Evolutionary conservation across 2,797 vertebrate species (phyloP).

Genomic region (Furcifer pardalis): DNA sequence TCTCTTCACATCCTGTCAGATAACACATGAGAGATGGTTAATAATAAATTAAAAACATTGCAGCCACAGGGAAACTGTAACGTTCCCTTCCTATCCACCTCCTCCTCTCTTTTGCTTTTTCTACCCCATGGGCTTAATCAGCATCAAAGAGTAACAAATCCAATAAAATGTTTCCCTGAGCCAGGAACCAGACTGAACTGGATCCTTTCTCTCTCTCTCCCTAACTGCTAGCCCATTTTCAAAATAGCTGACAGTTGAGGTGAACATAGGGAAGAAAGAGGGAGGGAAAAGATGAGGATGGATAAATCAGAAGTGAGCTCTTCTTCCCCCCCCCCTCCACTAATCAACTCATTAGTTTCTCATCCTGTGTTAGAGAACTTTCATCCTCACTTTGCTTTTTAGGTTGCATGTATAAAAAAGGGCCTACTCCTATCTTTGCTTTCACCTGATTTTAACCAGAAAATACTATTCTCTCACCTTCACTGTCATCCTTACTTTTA

Average conservation of each 20-base stretch:
- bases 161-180: slow-evolving; percentile 79
- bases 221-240: slow-evolving; percentile 61
- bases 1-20: slow-evolving; percentile 69
- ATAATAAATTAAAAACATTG: slow-evolving; percentile 80
- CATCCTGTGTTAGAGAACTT: slow-evolving; percentile 7
- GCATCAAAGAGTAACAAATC: slow-evolving; percentile 83
- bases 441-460: slow-evolving; percentile 38
- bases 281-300: slow-evolving; percentile 46
- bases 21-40: slow-evolving; percentile 73
- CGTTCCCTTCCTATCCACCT: slow-evolving; percentile 39
- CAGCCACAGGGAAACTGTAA: slow-evolving; percentile 63
- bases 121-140: slow-evolving; percentile 79
- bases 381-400: slow-evolving; percentile 37
- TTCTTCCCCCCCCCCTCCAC: neutral
- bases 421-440: slow-evolving; percentile 15
- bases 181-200: slow-evolving; percentile 72
- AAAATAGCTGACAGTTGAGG: slow-evolving; percentile 67
- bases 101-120: slow-evolving; percentile 64
- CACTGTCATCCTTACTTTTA: neutral
- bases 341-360: slow-evolving; percentile 11
- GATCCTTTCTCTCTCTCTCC: slow-evolving; percentile 49
- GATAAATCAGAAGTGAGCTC: slow-evolving; percentile 43
- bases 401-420: slow-evolving; percentile 14
- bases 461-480: neutral
- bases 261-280: slow-evolving; percentile 62